A percentile compares a stretch with the other conserved stretches of the same genome.
Conservation (phyloP, 2,113 vertebrate species). For the Gadus chalcogrammus region DNA sequence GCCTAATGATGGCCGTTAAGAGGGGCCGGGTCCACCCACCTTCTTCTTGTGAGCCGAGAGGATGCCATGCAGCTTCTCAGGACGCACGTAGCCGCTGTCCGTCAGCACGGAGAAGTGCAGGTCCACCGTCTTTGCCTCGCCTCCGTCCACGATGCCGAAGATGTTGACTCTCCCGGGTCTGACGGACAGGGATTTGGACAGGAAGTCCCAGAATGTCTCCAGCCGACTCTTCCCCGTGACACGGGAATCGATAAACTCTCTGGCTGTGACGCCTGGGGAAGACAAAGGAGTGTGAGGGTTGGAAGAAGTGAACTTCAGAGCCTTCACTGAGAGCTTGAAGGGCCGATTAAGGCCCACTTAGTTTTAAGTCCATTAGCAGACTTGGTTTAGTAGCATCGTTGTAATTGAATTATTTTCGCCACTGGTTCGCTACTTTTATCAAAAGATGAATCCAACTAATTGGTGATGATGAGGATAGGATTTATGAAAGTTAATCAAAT, state of each 20-base stretch:
- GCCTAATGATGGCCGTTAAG: too few species aligned
- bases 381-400: slow-evolving; percentile 32
- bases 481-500: too few species aligned
- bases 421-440: not conserved
- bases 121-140: slow-evolving; percentile 64
- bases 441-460: too few species aligned
- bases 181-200: slow-evolving; percentile 73
- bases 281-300: slow-evolving; percentile 45
- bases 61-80: slow-evolving; percentile 77
- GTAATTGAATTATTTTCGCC: slow-evolving; percentile 39
- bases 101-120: slow-evolving; percentile 72
- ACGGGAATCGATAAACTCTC: slow-evolving; percentile 76
- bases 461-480: too few species aligned
- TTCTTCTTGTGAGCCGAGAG: slow-evolving; percentile 73
- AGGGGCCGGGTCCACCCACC: slow-evolving; percentile 41
- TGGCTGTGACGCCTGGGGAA: slow-evolving; percentile 75
- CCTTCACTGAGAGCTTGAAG: slow-evolving; percentile 51
- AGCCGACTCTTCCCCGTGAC: slow-evolving; percentile 64
- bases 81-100: slow-evolving; percentile 66
- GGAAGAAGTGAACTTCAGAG: slow-evolving; percentile 32
- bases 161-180: slow-evolving; percentile 67
- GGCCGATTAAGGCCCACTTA: slow-evolving; percentile 53
- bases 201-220: slow-evolving; percentile 73
- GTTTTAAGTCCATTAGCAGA: slow-evolving; percentile 45
- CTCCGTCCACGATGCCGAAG: slow-evolving; percentile 71